phyloP scores from a whole-genome alignment of 2,888 invertebrate species.

The Lasioglossum oenotherae region DNA sequence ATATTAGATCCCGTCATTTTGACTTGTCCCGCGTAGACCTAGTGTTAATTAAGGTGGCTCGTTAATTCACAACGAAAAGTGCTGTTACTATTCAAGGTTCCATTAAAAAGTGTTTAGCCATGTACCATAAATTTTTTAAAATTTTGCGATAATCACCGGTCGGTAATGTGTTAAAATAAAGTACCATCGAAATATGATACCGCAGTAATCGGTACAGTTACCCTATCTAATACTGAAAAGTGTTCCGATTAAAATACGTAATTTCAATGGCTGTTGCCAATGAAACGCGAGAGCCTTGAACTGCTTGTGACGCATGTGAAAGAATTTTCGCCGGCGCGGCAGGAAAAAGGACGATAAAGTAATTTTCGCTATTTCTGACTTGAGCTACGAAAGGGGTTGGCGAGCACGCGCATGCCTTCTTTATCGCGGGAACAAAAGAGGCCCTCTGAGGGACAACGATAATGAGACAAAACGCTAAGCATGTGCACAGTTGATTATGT shows the following conservation, averaged over 20 bases:
- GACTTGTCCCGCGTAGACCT: too few relatives aligned
- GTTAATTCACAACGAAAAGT: too few relatives aligned
- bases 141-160: too few relatives aligned
- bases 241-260: slow-evolving; percentile 12
- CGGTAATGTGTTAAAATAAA: too few relatives aligned
- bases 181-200: too few relatives aligned
- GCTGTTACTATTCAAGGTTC: too few relatives aligned
- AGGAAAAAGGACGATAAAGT: slow-evolving; percentile 46
- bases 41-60: too few relatives aligned
- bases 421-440: slow-evolving; percentile 55
- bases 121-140: too few relatives aligned
- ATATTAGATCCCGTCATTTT: too few relatives aligned
- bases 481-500: slow-evolving; percentile 64
- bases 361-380: slow-evolving; percentile 54
- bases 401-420: slow-evolving; percentile 41
- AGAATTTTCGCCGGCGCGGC: slow-evolving; percentile 40
- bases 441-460: slow-evolving; percentile 19
- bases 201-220: too few relatives aligned
- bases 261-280: slow-evolving; percentile 1
- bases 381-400: slow-evolving; percentile 38
- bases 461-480: slow-evolving; percentile 55
- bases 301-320: slow-evolving; percentile 38
- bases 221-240: background rate
- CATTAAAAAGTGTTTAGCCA: too few relatives aligned
- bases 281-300: slow-evolving; percentile 39